Percentiles rank a stretch among this genome's conserved stretches.
These are phyloP conservation scores for Oryzias javanicus DNA, from an alignment of 2,113 vertebrate genomes.

Conservation along the genomic window DNA sequence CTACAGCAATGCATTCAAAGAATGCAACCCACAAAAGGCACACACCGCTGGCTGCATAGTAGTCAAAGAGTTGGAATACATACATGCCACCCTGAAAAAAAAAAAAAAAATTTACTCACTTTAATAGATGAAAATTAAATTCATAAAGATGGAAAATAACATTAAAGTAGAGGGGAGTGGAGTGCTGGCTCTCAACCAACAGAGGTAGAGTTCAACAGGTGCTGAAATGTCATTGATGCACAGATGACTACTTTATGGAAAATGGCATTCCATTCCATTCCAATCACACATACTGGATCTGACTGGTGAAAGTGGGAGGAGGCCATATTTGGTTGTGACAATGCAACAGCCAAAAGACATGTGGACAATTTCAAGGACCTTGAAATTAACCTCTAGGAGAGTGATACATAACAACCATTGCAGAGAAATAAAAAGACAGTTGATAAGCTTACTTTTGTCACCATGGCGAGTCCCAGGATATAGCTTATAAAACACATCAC, in stretches of 20 bases:
- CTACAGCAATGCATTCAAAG: constrained; percentile 99
- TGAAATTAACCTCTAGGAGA: constrained; percentile 23
- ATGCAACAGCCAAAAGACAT: constrained; percentile 23
- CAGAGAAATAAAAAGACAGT: constrained; percentile 4
- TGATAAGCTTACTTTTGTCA: constrained; percentile 87
- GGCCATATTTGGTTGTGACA: constrained; percentile 59
- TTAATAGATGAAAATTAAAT: constrained; percentile 11
- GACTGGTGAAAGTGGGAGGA: constrained; percentile 20
- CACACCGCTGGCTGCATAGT: constrained; percentile 99
- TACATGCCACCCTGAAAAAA: constrained; percentile 95
- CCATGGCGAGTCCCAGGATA: constrained; percentile 97
- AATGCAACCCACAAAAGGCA: constrained; percentile 99
- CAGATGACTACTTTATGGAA: constrained; percentile 54
- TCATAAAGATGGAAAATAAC: constrained; percentile 20
- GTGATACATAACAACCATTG: constrained; percentile 6
- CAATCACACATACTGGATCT: constrained; percentile 45
- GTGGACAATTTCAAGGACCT: constrained; percentile 33
- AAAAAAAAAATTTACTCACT: constrained; percentile 37
- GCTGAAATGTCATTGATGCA: constrained; percentile 49
- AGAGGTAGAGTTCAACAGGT: constrained; percentile 70
- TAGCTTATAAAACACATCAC: constrained; percentile 93
- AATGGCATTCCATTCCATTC: constrained; percentile 57
- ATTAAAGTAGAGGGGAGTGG: constrained; percentile 20
- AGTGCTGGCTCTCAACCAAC: constrained; percentile 58
- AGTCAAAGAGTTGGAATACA: constrained; percentile 99